phyloP scores from a whole-genome alignment of 2,888 invertebrate genomes.

The Drosophila tripunctata region DNA sequence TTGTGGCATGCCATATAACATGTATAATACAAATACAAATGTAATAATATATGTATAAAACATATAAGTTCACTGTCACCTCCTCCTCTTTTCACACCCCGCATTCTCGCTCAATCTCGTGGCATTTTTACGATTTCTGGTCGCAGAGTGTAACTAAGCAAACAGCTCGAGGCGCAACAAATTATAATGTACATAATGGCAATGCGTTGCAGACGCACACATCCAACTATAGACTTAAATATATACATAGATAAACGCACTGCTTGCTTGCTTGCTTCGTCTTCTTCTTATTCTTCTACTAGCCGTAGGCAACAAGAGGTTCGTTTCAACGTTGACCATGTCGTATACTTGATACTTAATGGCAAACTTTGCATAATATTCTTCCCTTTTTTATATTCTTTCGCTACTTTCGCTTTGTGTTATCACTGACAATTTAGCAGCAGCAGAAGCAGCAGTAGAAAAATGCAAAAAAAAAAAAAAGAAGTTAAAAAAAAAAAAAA shows the following conservation, averaged over 20 bases:
- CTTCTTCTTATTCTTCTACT: too few relatives aligned
- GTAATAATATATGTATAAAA: slow-evolving; percentile 44
- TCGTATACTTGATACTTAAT: slow-evolving; percentile 66
- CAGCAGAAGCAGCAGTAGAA: slow-evolving; percentile 8
- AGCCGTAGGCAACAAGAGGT: slow-evolving; percentile 37
- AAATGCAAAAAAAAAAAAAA: slow-evolving; percentile 24
- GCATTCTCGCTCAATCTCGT: slow-evolving; percentile 14
- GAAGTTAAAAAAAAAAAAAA: slow-evolving; percentile 17
- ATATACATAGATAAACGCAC: slow-evolving; percentile 41
- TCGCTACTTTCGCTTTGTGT: slow-evolving; percentile 61
- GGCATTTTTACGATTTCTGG: slow-evolving; percentile 70
- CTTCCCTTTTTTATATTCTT: slow-evolving; percentile 22
- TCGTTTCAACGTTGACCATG: slow-evolving; percentile 51
- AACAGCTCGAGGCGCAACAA: slow-evolving; percentile 70
- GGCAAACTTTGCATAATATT: slow-evolving; percentile 67
- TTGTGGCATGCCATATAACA: slow-evolving; percentile 39
- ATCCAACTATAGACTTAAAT: slow-evolving; percentile 35
- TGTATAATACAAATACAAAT: slow-evolving; percentile 49
- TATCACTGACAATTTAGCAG: slow-evolving; percentile 70
- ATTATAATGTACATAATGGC: slow-evolving; percentile 71
- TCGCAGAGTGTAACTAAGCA: slow-evolving; percentile 62
- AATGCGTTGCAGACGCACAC: slow-evolving; percentile 48
- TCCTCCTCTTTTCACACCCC: not conserved
- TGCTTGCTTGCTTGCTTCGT: too few relatives aligned
- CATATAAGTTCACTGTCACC: slow-evolving; percentile 16